Conservation (phyloP, 1,140 invertebrate genomes). For the Tetramorium simillimum region DNA sequence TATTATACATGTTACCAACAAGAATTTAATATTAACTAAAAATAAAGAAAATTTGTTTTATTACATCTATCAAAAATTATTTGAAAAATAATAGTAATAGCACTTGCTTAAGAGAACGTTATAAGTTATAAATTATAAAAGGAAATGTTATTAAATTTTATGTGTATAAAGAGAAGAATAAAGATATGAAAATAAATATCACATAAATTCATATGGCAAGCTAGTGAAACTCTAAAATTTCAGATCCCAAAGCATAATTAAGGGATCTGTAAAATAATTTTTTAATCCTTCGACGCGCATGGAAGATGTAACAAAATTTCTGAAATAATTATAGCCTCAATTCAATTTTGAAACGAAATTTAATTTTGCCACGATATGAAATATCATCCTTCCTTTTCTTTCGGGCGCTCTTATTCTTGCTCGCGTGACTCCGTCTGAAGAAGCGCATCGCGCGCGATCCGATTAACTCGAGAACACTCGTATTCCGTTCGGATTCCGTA, state of each 20-base stretch:
- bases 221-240: background rate
- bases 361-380: background rate
- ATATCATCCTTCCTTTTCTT: background rate
- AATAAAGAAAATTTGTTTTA: background rate
- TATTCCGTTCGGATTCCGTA: slow-evolving; percentile 58
- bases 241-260: background rate
- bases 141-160: no score
- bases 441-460: slow-evolving; percentile 49
- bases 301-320: background rate
- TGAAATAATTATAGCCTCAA: background rate
- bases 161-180: background rate
- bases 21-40: background rate
- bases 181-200: background rate
- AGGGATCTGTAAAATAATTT: background rate
- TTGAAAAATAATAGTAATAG: background rate
- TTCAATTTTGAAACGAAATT: background rate
- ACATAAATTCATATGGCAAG: background rate
- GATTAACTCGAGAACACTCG: slow-evolving; percentile 58
- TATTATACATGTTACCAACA: background rate
- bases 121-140: no score
- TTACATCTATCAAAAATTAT: background rate
- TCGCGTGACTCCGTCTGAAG: slow-evolving; percentile 7
- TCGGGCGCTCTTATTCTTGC: background rate
- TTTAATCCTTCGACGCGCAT: background rate
- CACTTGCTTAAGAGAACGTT: no score